These are phyloP conservation scores for Megaceryle torquata DNA, from an alignment of 2,113 vertebrate genomes.

Conservation along the genomic window DNA sequence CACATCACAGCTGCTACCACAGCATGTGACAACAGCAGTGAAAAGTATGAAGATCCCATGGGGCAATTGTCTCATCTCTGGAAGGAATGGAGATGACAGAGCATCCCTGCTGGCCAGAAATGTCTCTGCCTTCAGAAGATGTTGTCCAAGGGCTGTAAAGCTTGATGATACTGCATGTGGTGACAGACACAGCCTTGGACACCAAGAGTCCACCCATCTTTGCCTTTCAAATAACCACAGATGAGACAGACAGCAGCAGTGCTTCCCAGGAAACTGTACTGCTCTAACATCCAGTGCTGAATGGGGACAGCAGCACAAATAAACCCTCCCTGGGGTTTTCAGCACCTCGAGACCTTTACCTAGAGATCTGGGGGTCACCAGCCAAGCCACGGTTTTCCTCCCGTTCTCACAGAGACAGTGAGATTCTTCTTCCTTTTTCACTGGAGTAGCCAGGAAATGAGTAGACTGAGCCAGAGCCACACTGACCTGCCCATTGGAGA, in stretches of 20 bases:
- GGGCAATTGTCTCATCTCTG: background rate
- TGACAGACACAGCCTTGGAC: background rate
- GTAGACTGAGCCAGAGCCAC: constrained; percentile 55
- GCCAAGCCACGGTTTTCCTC: constrained; percentile 71
- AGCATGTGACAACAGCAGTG: background rate
- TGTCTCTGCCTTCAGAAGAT: background rate
- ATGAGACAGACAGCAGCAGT: background rate
- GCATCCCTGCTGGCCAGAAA: background rate
- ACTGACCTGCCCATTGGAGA: constrained; percentile 52
- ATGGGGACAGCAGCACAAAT: background rate
- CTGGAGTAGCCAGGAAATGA: constrained; percentile 31
- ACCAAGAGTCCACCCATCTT: background rate
- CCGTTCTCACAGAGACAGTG: constrained; percentile 68
- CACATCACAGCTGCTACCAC: background rate
- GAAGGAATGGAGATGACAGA: background rate
- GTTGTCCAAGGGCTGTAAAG: background rate
- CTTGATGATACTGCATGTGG: background rate
- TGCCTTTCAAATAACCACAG: background rate
- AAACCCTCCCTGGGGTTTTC: background rate
- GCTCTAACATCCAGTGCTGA: background rate
- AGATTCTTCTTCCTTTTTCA: constrained; percentile 28
- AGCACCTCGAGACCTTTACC: constrained; percentile 54
- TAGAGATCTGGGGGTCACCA: constrained; percentile 67
- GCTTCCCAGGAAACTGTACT: background rate
- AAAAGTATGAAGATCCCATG: background rate